Evolutionary conservation across 2,113 vertebrate species (phyloP).

Genomic region (Rhinolophus sinicus): DNA sequence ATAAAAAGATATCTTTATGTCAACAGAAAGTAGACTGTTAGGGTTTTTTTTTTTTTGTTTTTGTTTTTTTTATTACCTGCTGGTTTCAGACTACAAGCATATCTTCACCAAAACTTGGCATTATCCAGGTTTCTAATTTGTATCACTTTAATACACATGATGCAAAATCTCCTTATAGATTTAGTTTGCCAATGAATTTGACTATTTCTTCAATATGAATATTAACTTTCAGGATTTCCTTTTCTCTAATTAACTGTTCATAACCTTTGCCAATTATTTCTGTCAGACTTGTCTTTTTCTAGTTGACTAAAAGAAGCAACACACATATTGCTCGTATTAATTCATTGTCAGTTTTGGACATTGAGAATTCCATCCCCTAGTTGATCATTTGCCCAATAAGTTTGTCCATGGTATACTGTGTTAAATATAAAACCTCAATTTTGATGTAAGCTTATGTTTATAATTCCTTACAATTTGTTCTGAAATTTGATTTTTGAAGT

Average conservation of each 20-base stretch:
- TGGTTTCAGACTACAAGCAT: background rate
- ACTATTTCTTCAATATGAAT: background rate
- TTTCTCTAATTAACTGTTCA: background rate
- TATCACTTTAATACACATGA: background rate
- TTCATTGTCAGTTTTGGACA: background rate
- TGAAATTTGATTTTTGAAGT: slow-evolving; percentile 3
- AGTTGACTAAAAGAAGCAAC: background rate
- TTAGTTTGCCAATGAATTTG: background rate
- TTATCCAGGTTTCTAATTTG: background rate
- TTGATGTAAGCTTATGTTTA: background rate
- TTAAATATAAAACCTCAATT: background rate
- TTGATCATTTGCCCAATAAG: background rate
- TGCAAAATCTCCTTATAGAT: background rate
- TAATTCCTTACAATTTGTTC: background rate
- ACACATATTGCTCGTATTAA: background rate
- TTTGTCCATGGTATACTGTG: background rate
- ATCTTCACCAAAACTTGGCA: background rate
- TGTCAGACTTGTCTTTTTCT: background rate
- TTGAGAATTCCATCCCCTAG: background rate
- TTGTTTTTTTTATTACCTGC: background rate
- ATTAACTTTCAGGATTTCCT: background rate
- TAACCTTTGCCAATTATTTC: background rate
- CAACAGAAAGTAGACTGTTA: background rate
- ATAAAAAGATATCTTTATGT: background rate
- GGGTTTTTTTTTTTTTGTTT: too few species aligned